Conservation (phyloP, 2,113 vertebrate species). For the Copsychus sechellarum region DNA sequence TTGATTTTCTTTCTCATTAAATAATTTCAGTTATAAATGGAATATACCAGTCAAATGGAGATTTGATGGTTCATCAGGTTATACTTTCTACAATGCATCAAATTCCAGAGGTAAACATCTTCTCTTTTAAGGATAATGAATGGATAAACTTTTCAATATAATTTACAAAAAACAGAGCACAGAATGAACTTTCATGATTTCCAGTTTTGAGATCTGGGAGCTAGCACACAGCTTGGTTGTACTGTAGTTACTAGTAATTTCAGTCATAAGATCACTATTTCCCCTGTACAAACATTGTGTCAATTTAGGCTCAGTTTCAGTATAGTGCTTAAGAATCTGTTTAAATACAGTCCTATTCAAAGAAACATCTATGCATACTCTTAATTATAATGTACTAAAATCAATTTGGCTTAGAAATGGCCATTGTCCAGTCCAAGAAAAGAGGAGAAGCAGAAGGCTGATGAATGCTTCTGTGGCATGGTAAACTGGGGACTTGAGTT, state of each 20-base stretch:
- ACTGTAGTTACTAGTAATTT: neutral
- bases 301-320: neutral
- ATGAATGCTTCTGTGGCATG: neutral
- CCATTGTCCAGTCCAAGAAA: neutral
- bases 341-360: neutral
- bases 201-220: neutral
- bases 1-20: slow-evolving; percentile 32
- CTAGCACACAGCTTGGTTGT: neutral
- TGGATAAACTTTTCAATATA: neutral
- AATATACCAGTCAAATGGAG: slow-evolving; percentile 88
- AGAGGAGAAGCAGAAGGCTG: neutral
- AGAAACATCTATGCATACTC: neutral
- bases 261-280: neutral
- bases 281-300: neutral
- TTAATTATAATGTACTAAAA: neutral
- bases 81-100: slow-evolving; percentile 72
- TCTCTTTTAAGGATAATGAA: neutral
- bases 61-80: neutral
- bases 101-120: slow-evolving; percentile 74
- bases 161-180: neutral
- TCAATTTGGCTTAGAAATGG: neutral
- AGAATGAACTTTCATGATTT: neutral
- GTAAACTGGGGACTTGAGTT: neutral
- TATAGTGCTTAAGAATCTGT: neutral
- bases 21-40: slow-evolving; percentile 88